A percentile compares a stretch with the other conserved stretches of the same genome.
phyloP scores from a whole-genome alignment of 2,888 invertebrate genomes.

The Amblyteles armatorius region DNA sequence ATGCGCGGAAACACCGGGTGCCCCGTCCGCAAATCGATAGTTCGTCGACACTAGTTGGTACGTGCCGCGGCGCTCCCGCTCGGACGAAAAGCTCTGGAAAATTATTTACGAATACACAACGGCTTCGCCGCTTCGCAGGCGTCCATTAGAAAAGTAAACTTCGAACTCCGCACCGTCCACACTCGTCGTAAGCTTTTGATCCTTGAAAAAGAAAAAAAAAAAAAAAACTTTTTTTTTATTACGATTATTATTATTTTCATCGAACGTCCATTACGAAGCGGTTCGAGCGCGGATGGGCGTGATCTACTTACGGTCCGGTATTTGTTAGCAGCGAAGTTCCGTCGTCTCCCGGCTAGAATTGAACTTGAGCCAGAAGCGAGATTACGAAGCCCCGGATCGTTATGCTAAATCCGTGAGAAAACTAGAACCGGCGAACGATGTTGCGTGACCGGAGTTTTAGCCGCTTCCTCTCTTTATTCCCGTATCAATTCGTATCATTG shows the following conservation, averaged over 20 bases:
- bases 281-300: neutral
- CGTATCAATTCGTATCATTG: constrained; percentile 38
- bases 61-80: constrained; percentile 47
- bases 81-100: constrained; percentile 54
- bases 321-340: neutral
- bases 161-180: neutral
- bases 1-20: constrained; percentile 47
- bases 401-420: constrained; percentile 46
- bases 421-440: constrained; percentile 42
- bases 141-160: constrained; percentile 29
- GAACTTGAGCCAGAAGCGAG: constrained; percentile 67
- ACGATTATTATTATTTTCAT: too few relatives aligned
- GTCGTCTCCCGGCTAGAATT: constrained; percentile 36
- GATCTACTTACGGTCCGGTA: constrained; percentile 5
- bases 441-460: constrained; percentile 20
- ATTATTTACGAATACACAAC: constrained; percentile 40
- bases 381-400: constrained; percentile 44
- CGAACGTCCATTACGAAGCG: neutral
- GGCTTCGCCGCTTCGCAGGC: neutral
- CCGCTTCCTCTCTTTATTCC: constrained; percentile 12
- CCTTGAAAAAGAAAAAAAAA: neutral
- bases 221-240: too few relatives aligned
- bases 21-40: constrained; percentile 77
- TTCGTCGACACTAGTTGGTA: constrained; percentile 78
- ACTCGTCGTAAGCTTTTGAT: neutral